Conservation (phyloP, 2,113 vertebrate genomes). For the Montifringilla adamsi region DNA sequence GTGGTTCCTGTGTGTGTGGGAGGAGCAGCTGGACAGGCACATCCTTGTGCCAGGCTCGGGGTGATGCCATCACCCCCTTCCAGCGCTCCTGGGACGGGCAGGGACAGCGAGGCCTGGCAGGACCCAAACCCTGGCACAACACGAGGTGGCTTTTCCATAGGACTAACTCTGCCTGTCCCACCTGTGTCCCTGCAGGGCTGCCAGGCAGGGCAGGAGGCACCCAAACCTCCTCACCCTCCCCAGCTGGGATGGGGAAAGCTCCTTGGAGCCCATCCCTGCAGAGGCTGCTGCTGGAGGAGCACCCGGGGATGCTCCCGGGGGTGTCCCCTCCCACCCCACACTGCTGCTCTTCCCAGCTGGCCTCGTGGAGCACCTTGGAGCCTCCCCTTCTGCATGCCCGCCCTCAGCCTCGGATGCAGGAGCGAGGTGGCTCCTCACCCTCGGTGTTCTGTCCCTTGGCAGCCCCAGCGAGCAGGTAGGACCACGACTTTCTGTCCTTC, state of each 20-base stretch:
- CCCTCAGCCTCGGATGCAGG: background rate
- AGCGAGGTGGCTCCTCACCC: background rate
- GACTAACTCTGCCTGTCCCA: background rate
- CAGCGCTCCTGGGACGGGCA: background rate
- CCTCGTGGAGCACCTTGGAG: background rate
- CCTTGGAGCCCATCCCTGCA: background rate
- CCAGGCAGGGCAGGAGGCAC: background rate
- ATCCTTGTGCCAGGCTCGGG: background rate
- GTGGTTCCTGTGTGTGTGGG: slow-evolving; percentile 45
- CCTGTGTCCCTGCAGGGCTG: background rate
- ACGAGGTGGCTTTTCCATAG: background rate
- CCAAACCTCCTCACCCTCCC: background rate
- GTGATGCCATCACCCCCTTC: background rate
- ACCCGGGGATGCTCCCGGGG: fast-evolving
- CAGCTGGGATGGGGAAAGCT: background rate
- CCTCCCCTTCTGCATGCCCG: fast-evolving
- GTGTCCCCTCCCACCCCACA: fast-evolving
- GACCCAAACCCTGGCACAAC: background rate
- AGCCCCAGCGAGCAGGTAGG: background rate
- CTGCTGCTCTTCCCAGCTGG: background rate
- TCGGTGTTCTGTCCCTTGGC: background rate
- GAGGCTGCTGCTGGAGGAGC: background rate
- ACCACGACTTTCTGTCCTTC: background rate
- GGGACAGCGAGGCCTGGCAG: background rate
- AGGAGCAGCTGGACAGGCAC: background rate